Evolutionary conservation across 2,113 vertebrate genomes (phyloP), one percentile per base, ranked within the genome.

Genomic region (Pyrgilauda ruficollis): DNA sequence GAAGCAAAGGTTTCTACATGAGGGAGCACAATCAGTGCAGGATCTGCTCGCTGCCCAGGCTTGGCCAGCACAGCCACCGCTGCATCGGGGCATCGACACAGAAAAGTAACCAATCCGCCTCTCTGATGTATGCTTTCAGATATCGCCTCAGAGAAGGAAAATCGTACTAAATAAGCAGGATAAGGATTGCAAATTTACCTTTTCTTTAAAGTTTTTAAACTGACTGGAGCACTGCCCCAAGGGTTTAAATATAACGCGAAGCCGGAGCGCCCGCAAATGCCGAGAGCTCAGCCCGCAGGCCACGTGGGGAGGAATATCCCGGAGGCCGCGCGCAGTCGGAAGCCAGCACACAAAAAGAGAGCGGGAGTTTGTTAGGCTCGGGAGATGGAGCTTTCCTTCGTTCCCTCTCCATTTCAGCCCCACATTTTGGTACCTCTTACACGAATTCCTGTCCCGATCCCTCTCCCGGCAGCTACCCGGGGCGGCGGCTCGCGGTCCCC

Each of bases 191-290:
- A 12, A 50, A 39, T 12, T 22, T 39, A 37, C 11, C 21, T 2
- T 7, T 61, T 55, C 15, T 23, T 28, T 18, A 1, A 37, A 26
- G 43, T 74, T 66, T 43, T 46, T 23, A 1, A 58, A 62, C 19
- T 37, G 50, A 15, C 0, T 2, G 56, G 24, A 27, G 7, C n/a
- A 12, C 7, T 31, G 63, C 28, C 33, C 58, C 55, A 11, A 15
- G 74, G 15, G 43, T 23, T 30, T 23, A 9, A 26, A 4, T 58
- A 13, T 0, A 49, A 21, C 0, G 14, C 23, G 6, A 27, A 31
- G 47, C 13, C 23, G 6, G 27, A 4, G 39, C 7, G 8, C 39
- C 28, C 30, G 3, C 3, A 1, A 44, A 15, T 0, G 3, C 7
- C 2, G 10, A 23, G 11, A 7, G 15, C 49, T 19, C 46, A 21